Evolutionary conservation across 2,888 invertebrate species (phyloP), one percentile per base, ranked within the genome.

Genomic region (Chrysolina haemoptera): DNA sequence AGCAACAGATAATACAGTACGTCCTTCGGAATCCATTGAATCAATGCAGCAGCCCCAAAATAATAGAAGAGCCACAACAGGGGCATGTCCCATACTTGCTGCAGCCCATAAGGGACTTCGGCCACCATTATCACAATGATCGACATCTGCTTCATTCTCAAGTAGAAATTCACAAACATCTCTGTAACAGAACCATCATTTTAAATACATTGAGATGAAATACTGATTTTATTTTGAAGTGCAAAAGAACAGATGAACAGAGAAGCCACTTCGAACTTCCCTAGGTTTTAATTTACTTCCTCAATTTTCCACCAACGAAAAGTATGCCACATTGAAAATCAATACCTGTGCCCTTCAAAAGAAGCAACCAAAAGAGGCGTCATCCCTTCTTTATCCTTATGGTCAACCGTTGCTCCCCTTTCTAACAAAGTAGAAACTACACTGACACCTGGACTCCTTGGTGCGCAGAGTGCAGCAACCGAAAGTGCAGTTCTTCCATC

Each of bases 31-130:
- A 89, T 98, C 98, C 90, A 98, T 98, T 82, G 93, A 94, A 89
- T 98, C 98, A 68, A 98, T 96, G 84, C 96, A 96, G 76, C 97
- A 97, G 53, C 98, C 98, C 98, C 98, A 98, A 89, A 97, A 97
- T 77, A 98, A 90, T 78, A 98, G 89, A 78, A 97, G 90, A 16
- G 95, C 93, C 0, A 97, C 95, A 0, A 97, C 94, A 14, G 93
- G 91, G 27, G 96, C 94, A 88, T 97, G 97, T 0, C 98, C 97
- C 88, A 97, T 97, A 12, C 96, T 95, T 9, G 97, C 97, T 0
- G 97, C 97, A 10, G 97, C 97, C 94, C 97, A 97, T 77, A 97
- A 89, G 2, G 96, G 96, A 1, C 95, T 95, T 66, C 96, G 91
- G 0, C 96, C 96, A 73, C 93, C 93, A 68, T 91, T 91, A 86